Conservation (phyloP, 2,797 vertebrate genomes). For the Gadopsis bispinosus region DNA sequence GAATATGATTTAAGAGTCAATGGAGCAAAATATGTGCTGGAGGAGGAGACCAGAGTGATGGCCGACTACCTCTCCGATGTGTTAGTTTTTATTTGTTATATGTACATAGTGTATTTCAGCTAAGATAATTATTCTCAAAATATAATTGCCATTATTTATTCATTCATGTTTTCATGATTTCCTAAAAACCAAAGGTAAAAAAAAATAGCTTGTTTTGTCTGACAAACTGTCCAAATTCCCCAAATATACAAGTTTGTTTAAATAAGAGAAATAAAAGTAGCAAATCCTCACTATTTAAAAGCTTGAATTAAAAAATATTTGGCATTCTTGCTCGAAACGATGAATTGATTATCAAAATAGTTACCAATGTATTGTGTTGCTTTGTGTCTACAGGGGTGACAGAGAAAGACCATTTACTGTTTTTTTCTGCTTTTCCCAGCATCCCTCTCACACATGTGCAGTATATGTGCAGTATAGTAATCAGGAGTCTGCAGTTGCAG, state of each 20-base stretch:
- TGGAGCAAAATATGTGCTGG: neutral
- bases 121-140: too few relatives aligned
- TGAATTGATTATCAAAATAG: neutral
- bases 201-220: neutral
- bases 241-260: neutral
- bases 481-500: conserved; percentile 2
- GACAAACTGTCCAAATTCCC: neutral
- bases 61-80: neutral
- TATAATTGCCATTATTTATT: too few relatives aligned
- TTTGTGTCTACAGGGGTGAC: neutral
- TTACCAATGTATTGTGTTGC: neutral
- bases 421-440: neutral
- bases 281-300: neutral
- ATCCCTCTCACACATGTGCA: neutral
- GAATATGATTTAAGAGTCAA: conserved; percentile 4
- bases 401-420: conserved; percentile 5
- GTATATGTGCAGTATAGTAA: neutral
- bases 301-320: neutral
- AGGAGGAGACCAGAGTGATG: conserved; percentile 12
- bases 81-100: neutral
- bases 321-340: neutral
- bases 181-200: neutral
- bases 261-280: neutral
- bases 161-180: neutral
- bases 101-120: neutral